Percentiles rank a stretch among this genome's conserved stretches.
These are phyloP conservation scores for Nasonia oneida DNA, from an alignment of 2,888 invertebrate genomes.

Conservation along the genomic window DNA sequence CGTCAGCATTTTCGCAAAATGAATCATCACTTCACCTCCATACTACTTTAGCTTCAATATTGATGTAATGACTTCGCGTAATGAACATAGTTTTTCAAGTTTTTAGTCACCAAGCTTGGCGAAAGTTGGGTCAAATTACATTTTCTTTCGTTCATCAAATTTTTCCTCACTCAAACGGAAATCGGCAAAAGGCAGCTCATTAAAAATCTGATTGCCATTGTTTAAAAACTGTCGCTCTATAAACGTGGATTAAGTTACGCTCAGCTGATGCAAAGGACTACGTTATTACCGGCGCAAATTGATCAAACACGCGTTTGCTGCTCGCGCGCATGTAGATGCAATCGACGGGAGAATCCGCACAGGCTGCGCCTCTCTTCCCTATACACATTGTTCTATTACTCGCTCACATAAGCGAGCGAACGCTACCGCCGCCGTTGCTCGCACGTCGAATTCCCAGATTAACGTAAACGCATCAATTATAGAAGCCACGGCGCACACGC, in stretches of 20 bases:
- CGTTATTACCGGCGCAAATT: constrained; percentile 39
- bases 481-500: constrained; percentile 58
- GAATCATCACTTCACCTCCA: background rate
- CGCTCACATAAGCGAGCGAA: constrained; percentile 45
- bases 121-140: background rate
- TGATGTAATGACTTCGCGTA: background rate
- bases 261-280: background rate
- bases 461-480: constrained; percentile 63
- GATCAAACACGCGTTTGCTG: constrained; percentile 35
- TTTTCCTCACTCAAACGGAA: background rate
- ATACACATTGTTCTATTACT: constrained; percentile 55
- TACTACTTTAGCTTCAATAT: background rate
- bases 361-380: background rate
- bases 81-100: background rate
- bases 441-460: constrained; percentile 56
- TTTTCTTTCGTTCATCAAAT: background rate
- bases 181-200: background rate
- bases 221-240: background rate
- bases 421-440: constrained; percentile 4
- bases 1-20: background rate
- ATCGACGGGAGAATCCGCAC: constrained; percentile 42
- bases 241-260: background rate
- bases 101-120: background rate
- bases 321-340: background rate
- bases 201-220: background rate